Evolutionary conservation across 2,888 invertebrate genomes (phyloP).

Genomic region (Tyria jacobaeae): DNA sequence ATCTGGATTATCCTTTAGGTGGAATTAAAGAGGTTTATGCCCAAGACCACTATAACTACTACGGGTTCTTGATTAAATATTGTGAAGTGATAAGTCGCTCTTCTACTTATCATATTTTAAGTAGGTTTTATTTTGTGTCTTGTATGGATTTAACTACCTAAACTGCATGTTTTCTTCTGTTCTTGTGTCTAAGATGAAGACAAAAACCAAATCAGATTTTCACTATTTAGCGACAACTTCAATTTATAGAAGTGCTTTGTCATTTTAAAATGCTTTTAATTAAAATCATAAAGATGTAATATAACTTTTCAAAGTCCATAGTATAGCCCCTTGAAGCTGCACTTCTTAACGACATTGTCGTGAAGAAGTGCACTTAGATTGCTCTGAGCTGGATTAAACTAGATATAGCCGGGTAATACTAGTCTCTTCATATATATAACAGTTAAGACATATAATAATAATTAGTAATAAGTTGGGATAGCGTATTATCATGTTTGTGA

Average conservation of each 20-base stretch:
- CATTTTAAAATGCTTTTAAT: slow-evolving; percentile 1
- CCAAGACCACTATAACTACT: not conserved
- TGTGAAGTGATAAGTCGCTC: not conserved
- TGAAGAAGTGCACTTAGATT: not conserved
- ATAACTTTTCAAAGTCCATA: not conserved
- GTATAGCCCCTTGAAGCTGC: not conserved
- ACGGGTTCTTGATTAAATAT: not conserved
- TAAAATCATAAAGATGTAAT: not conserved
- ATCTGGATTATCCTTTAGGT: not conserved
- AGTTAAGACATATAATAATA: not conserved
- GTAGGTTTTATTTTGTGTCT: not conserved
- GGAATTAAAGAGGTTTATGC: not conserved
- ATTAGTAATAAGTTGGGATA: not conserved
- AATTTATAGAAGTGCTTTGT: not conserved
- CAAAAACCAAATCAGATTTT: not conserved
- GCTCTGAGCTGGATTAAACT: not conserved
- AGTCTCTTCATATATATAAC: not conserved
- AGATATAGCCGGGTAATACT: not conserved
- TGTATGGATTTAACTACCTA: not conserved
- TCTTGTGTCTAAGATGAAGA: not conserved
- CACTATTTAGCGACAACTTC: not conserved
- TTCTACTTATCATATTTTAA: not conserved
- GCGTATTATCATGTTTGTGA: too few relatives aligned
- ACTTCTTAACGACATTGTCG: not conserved
- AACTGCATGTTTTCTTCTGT: too few relatives aligned